These are phyloP conservation scores for Panagrolaimus sp. DNA, from an alignment of 1,140 invertebrate species.

Conservation along the genomic window DNA sequence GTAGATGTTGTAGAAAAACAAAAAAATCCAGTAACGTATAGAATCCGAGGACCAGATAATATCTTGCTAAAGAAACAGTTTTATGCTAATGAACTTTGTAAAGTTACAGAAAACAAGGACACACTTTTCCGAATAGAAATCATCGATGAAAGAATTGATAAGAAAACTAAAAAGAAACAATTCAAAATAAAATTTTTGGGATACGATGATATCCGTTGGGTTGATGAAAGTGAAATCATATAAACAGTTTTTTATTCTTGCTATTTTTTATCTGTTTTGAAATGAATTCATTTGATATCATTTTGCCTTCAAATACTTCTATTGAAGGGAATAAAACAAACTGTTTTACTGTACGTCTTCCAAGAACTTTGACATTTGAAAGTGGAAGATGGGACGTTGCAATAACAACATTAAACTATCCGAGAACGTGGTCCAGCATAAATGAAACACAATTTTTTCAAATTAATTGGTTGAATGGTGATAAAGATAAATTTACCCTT, in stretches of 20 bases:
- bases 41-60: neutral
- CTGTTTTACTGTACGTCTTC: no score
- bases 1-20: slow-evolving; percentile 12
- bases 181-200: neutral
- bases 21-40: slow-evolving; percentile 18
- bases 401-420: no score
- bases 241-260: neutral
- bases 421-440: no score
- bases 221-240: neutral
- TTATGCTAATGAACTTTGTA: slow-evolving; percentile 22
- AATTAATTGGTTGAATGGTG: no score
- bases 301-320: neutral
- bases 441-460: no score
- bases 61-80: slow-evolving; percentile 17
- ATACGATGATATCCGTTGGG: neutral
- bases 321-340: neutral
- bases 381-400: no score
- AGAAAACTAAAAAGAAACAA: neutral
- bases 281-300: neutral
- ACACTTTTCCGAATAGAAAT: neutral
- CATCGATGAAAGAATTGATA: neutral
- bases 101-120: slow-evolving; percentile 29
- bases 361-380: no score
- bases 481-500: no score
- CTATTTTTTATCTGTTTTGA: no score